A percentile compares a stretch with the other conserved stretches of the same genome.
These are phyloP conservation scores for Arizona elegans DNA, from an alignment of 2,113 vertebrate species.

Conservation along the genomic window DNA sequence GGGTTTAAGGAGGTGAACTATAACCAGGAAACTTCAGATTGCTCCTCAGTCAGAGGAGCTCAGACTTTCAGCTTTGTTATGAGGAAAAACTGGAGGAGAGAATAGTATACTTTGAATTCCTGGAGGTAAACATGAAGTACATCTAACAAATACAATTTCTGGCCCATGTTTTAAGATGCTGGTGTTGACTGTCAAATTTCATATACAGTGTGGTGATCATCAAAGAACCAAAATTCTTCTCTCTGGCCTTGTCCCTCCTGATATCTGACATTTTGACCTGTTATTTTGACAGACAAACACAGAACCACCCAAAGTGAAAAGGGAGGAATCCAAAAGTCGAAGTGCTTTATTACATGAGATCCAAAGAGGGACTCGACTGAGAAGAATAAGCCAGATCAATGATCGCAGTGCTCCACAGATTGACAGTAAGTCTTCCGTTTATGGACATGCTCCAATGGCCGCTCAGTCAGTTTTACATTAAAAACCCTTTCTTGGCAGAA, in stretches of 20 bases:
- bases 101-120: background rate
- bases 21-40: background rate
- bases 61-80: background rate
- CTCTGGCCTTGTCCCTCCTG: background rate
- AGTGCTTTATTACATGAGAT: slow-evolving; percentile 88
- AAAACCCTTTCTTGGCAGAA: background rate
- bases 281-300: slow-evolving; percentile 59
- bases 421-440: slow-evolving; percentile 77
- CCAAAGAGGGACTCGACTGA: slow-evolving; percentile 86
- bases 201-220: background rate
- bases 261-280: background rate
- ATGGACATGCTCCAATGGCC: background rate
- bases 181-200: background rate
- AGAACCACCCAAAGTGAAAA: slow-evolving; percentile 62
- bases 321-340: slow-evolving; percentile 74
- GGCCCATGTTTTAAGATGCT: background rate
- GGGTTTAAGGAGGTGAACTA: background rate
- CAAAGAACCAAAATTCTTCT: background rate
- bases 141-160: background rate
- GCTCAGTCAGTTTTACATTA: background rate
- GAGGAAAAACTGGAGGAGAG: background rate
- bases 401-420: slow-evolving; percentile 87
- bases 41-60: background rate
- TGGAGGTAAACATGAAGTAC: background rate
- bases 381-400: slow-evolving; percentile 84